Conservation (phyloP, 1,140 invertebrate genomes). For the Heliconius melpomene region DNA sequence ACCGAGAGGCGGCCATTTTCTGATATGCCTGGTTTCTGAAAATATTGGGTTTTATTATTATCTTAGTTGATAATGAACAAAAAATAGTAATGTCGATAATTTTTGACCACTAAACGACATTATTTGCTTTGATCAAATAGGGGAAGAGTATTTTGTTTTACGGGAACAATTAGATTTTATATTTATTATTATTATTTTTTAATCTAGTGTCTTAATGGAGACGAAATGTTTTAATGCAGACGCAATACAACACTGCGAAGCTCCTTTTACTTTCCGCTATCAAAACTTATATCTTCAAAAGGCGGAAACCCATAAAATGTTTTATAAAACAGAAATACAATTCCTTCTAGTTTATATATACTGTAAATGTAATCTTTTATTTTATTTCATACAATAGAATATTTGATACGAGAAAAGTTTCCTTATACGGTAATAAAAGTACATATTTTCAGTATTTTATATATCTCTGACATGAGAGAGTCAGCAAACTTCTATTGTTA, state of each 20-base stretch:
- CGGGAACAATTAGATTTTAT: too few species aligned
- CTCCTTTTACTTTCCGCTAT: too few species aligned
- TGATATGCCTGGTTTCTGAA: conserved; percentile 58
- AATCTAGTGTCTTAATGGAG: too few species aligned
- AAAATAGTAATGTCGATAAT: not conserved
- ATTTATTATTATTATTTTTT: too few species aligned
- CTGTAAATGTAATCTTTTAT: not conserved
- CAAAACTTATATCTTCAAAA: too few species aligned
- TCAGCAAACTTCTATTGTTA: conserved; percentile 8
- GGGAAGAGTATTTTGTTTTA: not conserved
- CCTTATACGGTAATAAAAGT: not conserved
- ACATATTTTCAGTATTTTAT: not conserved
- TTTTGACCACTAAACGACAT: not conserved
- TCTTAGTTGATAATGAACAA: too few species aligned
- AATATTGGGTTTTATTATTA: not conserved
- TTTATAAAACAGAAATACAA: not conserved
- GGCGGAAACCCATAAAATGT: too few species aligned
- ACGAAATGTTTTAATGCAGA: too few species aligned
- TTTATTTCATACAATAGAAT: not conserved
- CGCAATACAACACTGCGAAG: too few species aligned
- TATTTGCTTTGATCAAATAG: too few species aligned
- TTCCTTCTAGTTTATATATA: not conserved
- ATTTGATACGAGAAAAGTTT: not conserved
- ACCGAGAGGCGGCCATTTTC: conserved; percentile 78
- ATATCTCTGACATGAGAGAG: not conserved